phyloP scores from a whole-genome alignment of 2,888 invertebrate genomes.

The Pheosia tremula region DNA sequence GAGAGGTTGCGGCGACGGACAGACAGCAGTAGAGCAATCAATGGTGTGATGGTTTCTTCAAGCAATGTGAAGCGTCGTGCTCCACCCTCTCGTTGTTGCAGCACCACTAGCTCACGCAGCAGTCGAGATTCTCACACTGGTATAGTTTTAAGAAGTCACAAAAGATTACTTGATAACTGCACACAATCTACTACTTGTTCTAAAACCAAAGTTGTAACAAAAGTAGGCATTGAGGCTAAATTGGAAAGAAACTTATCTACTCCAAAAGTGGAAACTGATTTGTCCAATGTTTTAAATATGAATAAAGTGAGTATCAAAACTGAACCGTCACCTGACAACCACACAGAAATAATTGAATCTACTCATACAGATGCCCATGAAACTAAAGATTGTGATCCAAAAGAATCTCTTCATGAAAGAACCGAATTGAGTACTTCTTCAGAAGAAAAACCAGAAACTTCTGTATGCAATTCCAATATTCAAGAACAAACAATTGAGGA shows the following conservation, averaged over 20 bases:
- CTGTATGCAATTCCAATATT: constrained; percentile 47
- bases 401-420: constrained; percentile 70
- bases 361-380: constrained; percentile 50
- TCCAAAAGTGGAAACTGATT: constrained; percentile 63
- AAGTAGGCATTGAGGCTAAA: constrained; percentile 59
- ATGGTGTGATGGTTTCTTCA: constrained; percentile 63
- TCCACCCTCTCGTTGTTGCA: constrained; percentile 71
- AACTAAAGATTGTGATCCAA: constrained; percentile 59
- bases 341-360: constrained; percentile 49
- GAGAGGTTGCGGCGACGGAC: constrained; percentile 66
- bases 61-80: constrained; percentile 55
- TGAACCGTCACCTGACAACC: constrained; percentile 51
- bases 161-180: constrained; percentile 76
- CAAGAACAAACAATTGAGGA: constrained; percentile 60
- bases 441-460: constrained; percentile 48
- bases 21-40: constrained; percentile 60
- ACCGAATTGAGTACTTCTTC: constrained; percentile 47
- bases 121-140: constrained; percentile 79
- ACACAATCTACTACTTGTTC: constrained; percentile 54
- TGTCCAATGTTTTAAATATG: constrained; percentile 53
- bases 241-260: constrained; percentile 57
- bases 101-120: constrained; percentile 79
- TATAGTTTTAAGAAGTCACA: constrained; percentile 86
- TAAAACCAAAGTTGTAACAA: constrained; percentile 61
- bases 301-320: constrained; percentile 51